phyloP scores from a whole-genome alignment of 2,797 vertebrate genomes.

The Rousettus madagascariensis region DNA sequence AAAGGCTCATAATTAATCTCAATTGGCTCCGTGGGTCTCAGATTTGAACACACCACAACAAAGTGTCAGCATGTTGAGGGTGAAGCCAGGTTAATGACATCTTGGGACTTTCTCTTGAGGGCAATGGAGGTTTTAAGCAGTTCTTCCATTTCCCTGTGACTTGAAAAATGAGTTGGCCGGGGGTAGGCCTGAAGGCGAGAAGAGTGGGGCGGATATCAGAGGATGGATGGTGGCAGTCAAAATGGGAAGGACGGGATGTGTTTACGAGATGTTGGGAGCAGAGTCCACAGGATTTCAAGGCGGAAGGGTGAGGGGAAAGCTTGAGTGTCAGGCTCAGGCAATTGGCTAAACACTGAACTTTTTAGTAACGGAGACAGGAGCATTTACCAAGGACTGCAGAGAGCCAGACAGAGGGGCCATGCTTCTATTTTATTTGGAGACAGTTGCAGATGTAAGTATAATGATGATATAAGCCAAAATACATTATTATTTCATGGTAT shows the following conservation, averaged over 20 bases:
- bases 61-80: not conserved
- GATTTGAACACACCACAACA: no score
- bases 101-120: not conserved
- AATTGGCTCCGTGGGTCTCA: no score
- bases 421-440: conserved; percentile 13
- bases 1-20: no score
- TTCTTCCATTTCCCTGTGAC: not conserved
- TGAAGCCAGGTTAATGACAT: not conserved
- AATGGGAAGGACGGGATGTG: not conserved
- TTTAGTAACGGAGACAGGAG: not conserved
- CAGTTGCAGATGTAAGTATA: not conserved
- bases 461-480: not conserved
- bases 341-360: not conserved
- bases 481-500: not conserved
- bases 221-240: not conserved
- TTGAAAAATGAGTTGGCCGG: not conserved
- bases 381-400: not conserved
- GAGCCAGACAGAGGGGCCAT: not conserved
- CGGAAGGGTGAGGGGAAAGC: not conserved
- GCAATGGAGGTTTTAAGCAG: not conserved
- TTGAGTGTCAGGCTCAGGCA: not conserved
- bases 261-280: not conserved
- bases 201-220: not conserved
- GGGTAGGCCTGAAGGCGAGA: not conserved
- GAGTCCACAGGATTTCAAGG: not conserved